Conservation (phyloP, 2,888 invertebrate genomes). For the Netelia inedita region DNA sequence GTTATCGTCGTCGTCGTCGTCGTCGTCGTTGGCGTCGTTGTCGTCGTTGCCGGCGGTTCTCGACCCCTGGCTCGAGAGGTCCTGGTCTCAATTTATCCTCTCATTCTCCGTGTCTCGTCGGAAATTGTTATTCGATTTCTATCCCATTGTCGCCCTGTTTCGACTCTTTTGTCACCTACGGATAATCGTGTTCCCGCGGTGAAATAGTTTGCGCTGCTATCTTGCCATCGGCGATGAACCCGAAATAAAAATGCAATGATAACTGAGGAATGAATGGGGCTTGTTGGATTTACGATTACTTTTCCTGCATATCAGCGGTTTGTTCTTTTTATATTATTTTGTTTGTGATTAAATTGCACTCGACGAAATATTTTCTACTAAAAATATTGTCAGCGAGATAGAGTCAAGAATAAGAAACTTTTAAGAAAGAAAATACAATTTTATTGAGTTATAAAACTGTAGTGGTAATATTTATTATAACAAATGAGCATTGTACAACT, state of each 20-base stretch:
- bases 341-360: neutral
- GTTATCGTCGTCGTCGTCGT: conserved; percentile 72
- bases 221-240: neutral
- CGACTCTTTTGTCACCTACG: conserved; percentile 43
- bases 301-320: neutral
- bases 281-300: neutral
- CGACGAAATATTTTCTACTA: too few species aligned
- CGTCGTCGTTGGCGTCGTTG: conserved; percentile 73
- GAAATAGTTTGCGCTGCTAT: conserved; percentile 16
- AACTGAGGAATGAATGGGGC: neutral
- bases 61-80: conserved; percentile 54
- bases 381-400: too few species aligned
- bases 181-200: conserved; percentile 18
- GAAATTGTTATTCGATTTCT: conserved; percentile 61
- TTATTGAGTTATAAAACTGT: too few species aligned
- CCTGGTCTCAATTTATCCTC: conserved; percentile 38
- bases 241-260: neutral
- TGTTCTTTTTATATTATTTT: neutral
- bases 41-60: conserved; percentile 65
- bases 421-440: too few species aligned
- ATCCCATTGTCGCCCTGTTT: conserved; percentile 29
- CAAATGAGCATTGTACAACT: too few species aligned
- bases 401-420: too few species aligned
- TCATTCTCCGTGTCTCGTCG: conserved; percentile 21
- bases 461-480: too few species aligned